Evolutionary conservation across 2,113 vertebrate genomes (phyloP).

Genomic region (Monarcha castaneiventris): DNA sequence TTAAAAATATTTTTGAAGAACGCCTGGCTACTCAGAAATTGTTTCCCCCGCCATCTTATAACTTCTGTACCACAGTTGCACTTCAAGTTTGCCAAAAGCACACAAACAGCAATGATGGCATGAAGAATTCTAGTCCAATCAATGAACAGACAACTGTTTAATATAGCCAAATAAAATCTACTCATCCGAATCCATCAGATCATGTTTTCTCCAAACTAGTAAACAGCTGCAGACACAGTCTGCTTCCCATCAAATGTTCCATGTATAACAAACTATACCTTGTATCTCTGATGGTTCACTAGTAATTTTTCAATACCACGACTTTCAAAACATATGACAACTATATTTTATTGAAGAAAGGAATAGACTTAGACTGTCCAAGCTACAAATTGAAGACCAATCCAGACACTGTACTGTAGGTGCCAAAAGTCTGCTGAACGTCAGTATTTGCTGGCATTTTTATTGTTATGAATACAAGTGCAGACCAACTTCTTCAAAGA

Average conservation of each 20-base stretch:
- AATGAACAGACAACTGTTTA: slow-evolving; percentile 39
- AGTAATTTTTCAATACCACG: slow-evolving; percentile 64
- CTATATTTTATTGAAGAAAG: slow-evolving; percentile 60
- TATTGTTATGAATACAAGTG: slow-evolving; percentile 33
- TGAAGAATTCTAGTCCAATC: slow-evolving; percentile 19
- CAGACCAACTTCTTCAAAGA: slow-evolving; percentile 40
- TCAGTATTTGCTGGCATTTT: slow-evolving; percentile 57
- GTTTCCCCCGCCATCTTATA: neutral
- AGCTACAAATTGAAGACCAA: slow-evolving; percentile 45
- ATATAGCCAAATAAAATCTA: slow-evolving; percentile 59
- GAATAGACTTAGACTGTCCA: slow-evolving; percentile 14
- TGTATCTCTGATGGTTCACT: slow-evolving; percentile 63
- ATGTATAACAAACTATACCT: slow-evolving; percentile 54
- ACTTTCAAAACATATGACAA: slow-evolving; percentile 65
- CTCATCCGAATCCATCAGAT: slow-evolving; percentile 35
- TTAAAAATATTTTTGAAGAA: neutral
- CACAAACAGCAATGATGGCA: neutral
- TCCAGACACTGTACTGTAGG: slow-evolving; percentile 1
- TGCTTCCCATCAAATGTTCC: slow-evolving; percentile 70
- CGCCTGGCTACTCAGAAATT: neutral
- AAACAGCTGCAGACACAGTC: slow-evolving; percentile 67
- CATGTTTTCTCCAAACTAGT: slow-evolving; percentile 64
- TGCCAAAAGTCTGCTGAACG: slow-evolving; percentile 55
- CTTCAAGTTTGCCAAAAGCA: neutral
- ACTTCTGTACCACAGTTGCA: neutral